phyloP scores from a whole-genome alignment of 1,140 invertebrate species.

The Drosophila tropicalis region DNA sequence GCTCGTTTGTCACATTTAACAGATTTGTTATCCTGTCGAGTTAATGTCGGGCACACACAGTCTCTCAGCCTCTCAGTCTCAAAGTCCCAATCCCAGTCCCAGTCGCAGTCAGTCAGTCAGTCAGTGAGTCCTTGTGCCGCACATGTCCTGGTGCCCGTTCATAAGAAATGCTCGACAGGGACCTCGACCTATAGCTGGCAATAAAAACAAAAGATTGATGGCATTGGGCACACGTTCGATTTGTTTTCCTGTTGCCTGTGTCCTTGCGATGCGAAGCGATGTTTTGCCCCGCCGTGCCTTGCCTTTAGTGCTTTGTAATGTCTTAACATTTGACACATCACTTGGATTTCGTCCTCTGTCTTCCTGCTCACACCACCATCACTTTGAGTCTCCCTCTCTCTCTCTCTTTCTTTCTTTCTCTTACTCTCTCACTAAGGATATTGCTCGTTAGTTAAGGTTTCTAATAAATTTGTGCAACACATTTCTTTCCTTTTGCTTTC shows the following conservation, averaged over 20 bases:
- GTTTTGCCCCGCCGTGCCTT: constrained; percentile 44
- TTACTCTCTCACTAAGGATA: constrained; percentile 50
- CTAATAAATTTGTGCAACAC: constrained; percentile 82
- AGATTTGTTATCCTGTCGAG: constrained; percentile 83
- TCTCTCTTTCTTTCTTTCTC: neutral
- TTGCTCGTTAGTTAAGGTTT: constrained; percentile 81
- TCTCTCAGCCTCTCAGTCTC: neutral
- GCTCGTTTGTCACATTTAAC: constrained; percentile 83
- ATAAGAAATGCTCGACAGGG: constrained; percentile 62
- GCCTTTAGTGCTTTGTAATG: constrained; percentile 81
- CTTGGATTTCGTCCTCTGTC: constrained; percentile 54
- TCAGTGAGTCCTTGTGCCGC: constrained; percentile 29
- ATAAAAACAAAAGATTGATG: constrained; percentile 82
- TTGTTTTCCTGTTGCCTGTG: constrained; percentile 76
- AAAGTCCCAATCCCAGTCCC: constrained; percentile 24
- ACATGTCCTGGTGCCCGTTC: constrained; percentile 54
- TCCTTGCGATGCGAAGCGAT: constrained; percentile 7
- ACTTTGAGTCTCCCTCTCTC: neutral
- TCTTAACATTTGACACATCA: constrained; percentile 82
- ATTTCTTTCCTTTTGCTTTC: constrained; percentile 51
- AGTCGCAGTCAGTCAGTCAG: constrained; percentile 24
- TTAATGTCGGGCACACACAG: constrained; percentile 78
- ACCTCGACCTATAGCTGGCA: constrained; percentile 53
- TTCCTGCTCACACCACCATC: neutral
- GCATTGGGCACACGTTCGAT: constrained; percentile 82